Evolutionary conservation across 2,888 invertebrate genomes (phyloP).

Genomic region (Himalopsyche kuldschensis): DNA sequence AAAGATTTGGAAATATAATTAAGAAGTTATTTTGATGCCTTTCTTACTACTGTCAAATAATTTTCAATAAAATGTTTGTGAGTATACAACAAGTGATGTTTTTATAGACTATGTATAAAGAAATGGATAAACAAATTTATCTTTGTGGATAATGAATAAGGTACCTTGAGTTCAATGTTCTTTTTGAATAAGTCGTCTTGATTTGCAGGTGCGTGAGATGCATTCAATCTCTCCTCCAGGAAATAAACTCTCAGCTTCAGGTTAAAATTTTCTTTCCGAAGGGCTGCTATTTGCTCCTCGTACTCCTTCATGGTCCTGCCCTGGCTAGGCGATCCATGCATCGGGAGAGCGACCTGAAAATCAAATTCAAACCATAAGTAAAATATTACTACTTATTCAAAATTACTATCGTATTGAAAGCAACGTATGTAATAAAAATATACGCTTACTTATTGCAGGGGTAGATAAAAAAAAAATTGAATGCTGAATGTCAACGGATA

Average conservation of each 20-base stretch:
- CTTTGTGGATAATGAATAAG: constrained; percentile 2
- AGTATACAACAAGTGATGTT: neutral
- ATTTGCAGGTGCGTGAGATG: constrained; percentile 64
- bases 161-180: constrained; percentile 67
- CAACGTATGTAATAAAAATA: no score
- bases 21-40: neutral
- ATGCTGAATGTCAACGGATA: no score
- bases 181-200: constrained; percentile 70
- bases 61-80: no score
- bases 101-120: neutral
- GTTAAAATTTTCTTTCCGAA: constrained; percentile 91
- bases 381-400: no score
- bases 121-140: neutral
- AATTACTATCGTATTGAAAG: no score
- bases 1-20: neutral
- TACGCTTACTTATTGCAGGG: no score
- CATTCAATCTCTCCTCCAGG: constrained; percentile 80
- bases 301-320: constrained; percentile 85
- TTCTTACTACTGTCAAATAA: neutral
- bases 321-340: constrained; percentile 48
- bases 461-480: no score
- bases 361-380: neutral
- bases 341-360: constrained; percentile 6
- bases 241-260: constrained; percentile 89
- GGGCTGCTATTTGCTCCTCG: constrained; percentile 79